phyloP scores from a whole-genome alignment of 1,140 invertebrate genomes.

The Aphidius gifuensis region DNA sequence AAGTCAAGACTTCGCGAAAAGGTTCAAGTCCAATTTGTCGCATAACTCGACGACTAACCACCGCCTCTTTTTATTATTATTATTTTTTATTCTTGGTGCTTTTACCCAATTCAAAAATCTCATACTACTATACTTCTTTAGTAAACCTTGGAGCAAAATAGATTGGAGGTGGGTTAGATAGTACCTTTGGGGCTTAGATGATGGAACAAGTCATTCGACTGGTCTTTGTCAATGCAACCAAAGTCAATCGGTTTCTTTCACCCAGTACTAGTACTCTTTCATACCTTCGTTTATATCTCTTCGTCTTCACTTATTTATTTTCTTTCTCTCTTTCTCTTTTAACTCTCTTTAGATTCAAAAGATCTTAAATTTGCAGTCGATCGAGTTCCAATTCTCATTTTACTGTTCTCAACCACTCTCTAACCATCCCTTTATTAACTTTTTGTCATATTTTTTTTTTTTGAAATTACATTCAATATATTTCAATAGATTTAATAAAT shows the following conservation, averaged over 20 bases:
- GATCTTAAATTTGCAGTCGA: not conserved
- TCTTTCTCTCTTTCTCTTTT: not conserved
- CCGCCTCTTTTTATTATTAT: not conserved
- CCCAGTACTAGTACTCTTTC: not conserved
- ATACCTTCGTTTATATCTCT: not conserved
- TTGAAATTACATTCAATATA: too few relatives aligned
- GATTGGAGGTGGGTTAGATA: too few relatives aligned
- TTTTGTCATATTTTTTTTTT: too few relatives aligned
- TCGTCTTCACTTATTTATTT: not conserved
- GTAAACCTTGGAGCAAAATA: too few relatives aligned
- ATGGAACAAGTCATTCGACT: constrained; percentile 5
- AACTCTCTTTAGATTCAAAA: not conserved
- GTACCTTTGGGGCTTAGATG: too few relatives aligned
- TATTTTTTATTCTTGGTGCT: not conserved
- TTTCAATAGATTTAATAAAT: too few relatives aligned
- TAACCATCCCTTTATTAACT: too few relatives aligned
- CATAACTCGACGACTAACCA: constrained; percentile 17
- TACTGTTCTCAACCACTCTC: not conserved
- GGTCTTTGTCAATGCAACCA: constrained; percentile 7
- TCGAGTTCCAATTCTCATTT: constrained; percentile 2
- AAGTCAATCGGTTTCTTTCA: constrained; percentile 12
- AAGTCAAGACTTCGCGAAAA: constrained; percentile 8
- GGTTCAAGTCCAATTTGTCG: constrained; percentile 22
- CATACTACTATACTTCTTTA: not conserved
- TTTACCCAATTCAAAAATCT: too few relatives aligned